Conservation (phyloP, 2,113 vertebrate genomes). For the Nesoenas mayeri region DNA sequence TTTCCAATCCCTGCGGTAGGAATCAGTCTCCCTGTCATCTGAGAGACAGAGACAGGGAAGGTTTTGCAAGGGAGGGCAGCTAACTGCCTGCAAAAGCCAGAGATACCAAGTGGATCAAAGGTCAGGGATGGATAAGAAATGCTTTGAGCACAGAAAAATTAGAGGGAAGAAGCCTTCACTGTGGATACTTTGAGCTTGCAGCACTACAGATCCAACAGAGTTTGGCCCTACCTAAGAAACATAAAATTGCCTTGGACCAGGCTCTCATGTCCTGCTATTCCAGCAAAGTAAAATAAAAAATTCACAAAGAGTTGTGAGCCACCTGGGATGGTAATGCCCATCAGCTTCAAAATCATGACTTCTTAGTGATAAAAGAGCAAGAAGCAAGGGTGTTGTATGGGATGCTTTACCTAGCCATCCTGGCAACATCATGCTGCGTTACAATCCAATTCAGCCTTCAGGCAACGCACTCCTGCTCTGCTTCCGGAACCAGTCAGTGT, state of each 20-base stretch:
- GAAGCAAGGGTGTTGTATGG: not conserved
- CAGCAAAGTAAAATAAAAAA: not conserved
- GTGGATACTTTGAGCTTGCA: not conserved
- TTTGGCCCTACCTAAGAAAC: not conserved
- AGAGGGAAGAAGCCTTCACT: not conserved
- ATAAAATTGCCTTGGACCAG: not conserved
- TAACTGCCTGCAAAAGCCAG: not conserved
- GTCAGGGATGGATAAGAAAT: not conserved
- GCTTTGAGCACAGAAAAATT: not conserved
- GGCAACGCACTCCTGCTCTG: not conserved
- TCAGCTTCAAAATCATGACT: conserved; percentile 2
- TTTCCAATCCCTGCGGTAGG: fast-evolving
- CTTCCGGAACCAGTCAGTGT: not conserved
- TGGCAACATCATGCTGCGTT: not conserved
- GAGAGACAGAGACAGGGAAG: not conserved
- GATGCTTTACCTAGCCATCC: not conserved
- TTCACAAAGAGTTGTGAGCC: not conserved
- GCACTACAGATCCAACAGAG: not conserved
- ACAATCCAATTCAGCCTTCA: conserved; percentile 13
- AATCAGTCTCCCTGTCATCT: not conserved
- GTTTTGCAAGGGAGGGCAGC: not conserved
- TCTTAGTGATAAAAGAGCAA: not conserved
- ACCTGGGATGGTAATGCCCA: not conserved
- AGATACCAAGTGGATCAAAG: not conserved
- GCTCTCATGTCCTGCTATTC: not conserved